Evolutionary conservation across 2,797 vertebrate genomes (phyloP).

Genomic region (Podarcis lilfordi): DNA sequence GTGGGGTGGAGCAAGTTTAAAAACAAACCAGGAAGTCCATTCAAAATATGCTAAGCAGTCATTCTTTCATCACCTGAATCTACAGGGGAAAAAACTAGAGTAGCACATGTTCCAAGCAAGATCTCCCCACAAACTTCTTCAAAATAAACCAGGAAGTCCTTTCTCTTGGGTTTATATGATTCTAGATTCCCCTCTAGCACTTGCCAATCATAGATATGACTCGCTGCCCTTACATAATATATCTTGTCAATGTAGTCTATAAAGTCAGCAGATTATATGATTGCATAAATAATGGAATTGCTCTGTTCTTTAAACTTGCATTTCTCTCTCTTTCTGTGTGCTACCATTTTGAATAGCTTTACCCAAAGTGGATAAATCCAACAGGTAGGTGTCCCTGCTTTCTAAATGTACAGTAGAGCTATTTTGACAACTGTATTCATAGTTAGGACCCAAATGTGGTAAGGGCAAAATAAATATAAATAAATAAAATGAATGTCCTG

Average conservation of each 20-base stretch:
- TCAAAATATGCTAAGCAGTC: too few relatives aligned
- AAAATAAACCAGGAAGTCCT: too few relatives aligned
- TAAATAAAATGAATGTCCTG: background rate
- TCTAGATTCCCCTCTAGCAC: too few relatives aligned
- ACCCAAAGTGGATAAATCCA: background rate
- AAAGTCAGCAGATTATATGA: background rate
- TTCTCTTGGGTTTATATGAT: too few relatives aligned
- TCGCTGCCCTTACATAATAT: background rate
- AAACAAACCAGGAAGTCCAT: too few relatives aligned
- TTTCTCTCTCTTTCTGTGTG: background rate
- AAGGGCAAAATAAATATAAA: background rate
- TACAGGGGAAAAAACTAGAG: too few relatives aligned
- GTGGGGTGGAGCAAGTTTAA: too few relatives aligned
- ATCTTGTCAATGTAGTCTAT: background rate
- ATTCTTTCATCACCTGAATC: too few relatives aligned
- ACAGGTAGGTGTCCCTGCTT: conserved; percentile 5
- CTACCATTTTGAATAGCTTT: background rate
- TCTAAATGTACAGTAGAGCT: background rate
- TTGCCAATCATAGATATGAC: too few relatives aligned
- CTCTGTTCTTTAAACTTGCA: background rate
- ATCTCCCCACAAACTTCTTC: too few relatives aligned
- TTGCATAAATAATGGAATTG: conserved; percentile 12
- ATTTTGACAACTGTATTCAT: background rate
- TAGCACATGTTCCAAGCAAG: too few relatives aligned
- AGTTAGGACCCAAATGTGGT: background rate